Base-by-base conservation (phyloP, 2,888 invertebrate species). In the Torymus tubicola region DNA sequence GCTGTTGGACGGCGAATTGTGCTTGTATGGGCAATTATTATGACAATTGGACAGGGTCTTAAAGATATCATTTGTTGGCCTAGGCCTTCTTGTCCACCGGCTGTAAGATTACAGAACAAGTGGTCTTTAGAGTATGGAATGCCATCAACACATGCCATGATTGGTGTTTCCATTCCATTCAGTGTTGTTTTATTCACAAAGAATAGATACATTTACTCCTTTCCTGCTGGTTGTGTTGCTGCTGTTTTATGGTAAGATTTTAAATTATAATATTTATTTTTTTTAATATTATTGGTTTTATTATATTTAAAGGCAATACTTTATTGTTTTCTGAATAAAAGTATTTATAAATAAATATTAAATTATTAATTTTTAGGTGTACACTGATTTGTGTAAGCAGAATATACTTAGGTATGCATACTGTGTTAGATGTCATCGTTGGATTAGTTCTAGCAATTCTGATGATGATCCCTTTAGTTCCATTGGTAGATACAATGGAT, bases 141-240 rank as follows among this genome's bases (percentile, higher is more conserved):
- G 96, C 98, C 98, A 1, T 98, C 97, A 14, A 98, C 98, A 0
- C 98, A 98, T 91, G 97, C 97, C 11, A 97, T 97, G 96, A 96
- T 97, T 57, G 96, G 96, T 0, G 94, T 96, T 16, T 95, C 96
- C 0, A 96, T 98, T 86, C 98, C 98, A 58, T 96, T 97, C 90
- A 95, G 96, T 0, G 94, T 97, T 73, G 91, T 97, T 75, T 91
- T 96, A 78, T 96, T 95, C 87, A 96, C 97, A 2, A 93, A 95
- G 91, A 93, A 95, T 87, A 92, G 96, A 91, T 97, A 97, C 90
- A 94, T 95, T 91, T 95, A 95, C 89, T 93, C 94, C 18, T 88
- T 93, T 64, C 90, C 92, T 60, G 90, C 93, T 90, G 95, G 95
- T 0, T 88, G 92, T 52, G 84, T 91, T 16, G 90, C 93, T 74